These are phyloP conservation scores for Sciurus niger DNA, from an alignment of 2,113 vertebrate species.

Conservation along the genomic window DNA sequence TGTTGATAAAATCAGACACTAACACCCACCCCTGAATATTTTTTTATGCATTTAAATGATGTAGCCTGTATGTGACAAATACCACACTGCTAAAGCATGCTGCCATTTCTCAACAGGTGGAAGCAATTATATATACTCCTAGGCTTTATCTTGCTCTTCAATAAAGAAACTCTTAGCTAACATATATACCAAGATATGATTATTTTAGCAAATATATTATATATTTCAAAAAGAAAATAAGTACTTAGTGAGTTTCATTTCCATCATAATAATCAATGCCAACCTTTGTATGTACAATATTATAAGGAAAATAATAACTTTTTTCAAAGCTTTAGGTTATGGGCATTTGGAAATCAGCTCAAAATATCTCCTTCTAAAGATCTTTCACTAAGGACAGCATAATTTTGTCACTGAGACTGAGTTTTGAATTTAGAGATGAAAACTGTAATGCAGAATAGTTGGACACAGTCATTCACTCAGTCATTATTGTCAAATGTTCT, in stretches of 20 bases:
- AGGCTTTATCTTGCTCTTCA: not conserved
- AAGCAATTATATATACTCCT: not conserved
- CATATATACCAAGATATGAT: not conserved
- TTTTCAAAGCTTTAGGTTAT: slow-evolving; percentile 33
- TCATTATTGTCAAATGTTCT: not conserved
- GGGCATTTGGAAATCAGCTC: slow-evolving; percentile 36
- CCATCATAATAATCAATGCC: slow-evolving; percentile 4
- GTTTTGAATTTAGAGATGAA: not conserved
- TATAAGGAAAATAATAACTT: not conserved
- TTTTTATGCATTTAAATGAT: not conserved
- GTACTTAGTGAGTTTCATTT: slow-evolving; percentile 25
- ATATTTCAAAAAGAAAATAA: not conserved
- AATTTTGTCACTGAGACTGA: slow-evolving; percentile 5
- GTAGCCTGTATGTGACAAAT: not conserved
- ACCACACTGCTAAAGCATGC: not conserved
- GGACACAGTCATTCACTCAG: not conserved
- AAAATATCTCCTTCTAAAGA: slow-evolving; percentile 33
- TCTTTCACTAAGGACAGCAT: not conserved
- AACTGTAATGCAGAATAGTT: not conserved
- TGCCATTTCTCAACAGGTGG: not conserved
- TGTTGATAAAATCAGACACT: not conserved
- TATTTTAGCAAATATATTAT: slow-evolving; percentile 54
- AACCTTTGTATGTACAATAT: not conserved
- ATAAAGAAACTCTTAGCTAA: not conserved
- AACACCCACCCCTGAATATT: not conserved